These are phyloP conservation scores for Anguilla rostrata DNA, from an alignment of 2,113 vertebrate species.

Conservation along the genomic window DNA sequence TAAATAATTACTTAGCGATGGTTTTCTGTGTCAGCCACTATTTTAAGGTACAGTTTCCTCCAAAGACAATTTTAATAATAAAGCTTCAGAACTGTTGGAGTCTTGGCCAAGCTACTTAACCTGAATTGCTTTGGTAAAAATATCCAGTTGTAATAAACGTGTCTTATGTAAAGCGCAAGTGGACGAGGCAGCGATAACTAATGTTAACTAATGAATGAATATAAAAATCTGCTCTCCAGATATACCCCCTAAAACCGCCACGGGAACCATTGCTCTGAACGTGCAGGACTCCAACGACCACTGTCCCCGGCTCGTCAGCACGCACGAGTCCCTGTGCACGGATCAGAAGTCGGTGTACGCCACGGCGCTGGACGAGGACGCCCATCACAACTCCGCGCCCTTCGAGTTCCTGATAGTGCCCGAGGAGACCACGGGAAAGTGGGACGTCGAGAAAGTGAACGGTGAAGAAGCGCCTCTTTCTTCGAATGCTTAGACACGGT, in stretches of 20 bases:
- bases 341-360: conserved; percentile 64
- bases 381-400: conserved; percentile 67
- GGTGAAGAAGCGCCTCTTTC: conserved; percentile 61
- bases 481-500: neutral
- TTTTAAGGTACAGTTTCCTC: too few species aligned
- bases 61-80: too few species aligned
- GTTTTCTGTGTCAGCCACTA: too few species aligned
- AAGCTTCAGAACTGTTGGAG: too few species aligned
- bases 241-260: conserved; percentile 63
- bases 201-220: neutral
- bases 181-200: too few species aligned
- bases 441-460: conserved; percentile 71
- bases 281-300: conserved; percentile 76
- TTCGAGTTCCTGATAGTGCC: conserved; percentile 76
- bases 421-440: conserved; percentile 60
- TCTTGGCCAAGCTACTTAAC: too few species aligned
- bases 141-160: too few species aligned
- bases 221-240: conserved; percentile 49
- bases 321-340: conserved; percentile 65
- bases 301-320: conserved; percentile 70
- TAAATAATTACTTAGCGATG: too few species aligned
- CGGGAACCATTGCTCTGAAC: conserved; percentile 67
- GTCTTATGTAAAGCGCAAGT: too few species aligned
- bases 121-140: too few species aligned
- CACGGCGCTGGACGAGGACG: conserved; percentile 56